Base-by-base conservation (phyloP, 2,888 invertebrate species). In the Gastracanthus pulcherrimus region DNA sequence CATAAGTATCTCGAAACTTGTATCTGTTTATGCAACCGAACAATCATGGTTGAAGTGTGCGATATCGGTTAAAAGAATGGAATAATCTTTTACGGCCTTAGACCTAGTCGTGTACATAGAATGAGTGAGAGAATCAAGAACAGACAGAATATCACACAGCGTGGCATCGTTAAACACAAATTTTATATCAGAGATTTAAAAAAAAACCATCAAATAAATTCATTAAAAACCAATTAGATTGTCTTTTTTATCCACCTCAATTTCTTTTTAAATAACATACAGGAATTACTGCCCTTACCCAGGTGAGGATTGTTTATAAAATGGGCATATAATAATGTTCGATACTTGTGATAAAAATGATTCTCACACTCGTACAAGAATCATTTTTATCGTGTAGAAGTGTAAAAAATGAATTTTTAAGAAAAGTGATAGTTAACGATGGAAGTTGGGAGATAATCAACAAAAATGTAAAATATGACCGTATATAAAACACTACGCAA, bases 141-240 rank as follows among this genome's bases (percentile, higher is more conserved):
- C 85, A 87, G 87, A 87, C 86, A 87, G 88, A 87, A 89, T 89
- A 88, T 88, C 89, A 89, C 88, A 89, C 87, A 88, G 89, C 87
- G 89, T 89, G 90, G 89, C 90, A 91, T 91, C 90, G 89, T 90
- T 90, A 88, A 89, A 91, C 88, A 88, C 87, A 91, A 91, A 90
- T 91, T 91, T 91, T 91, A 91, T 91, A 91, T 91, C 88, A 87
- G 90, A 91, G 89, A 91, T 88, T 90, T 90, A 89, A 88, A 89
- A 88, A 87, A 87, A 87, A 88, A 89, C 87, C 88, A 89, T 89
- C 88, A 89, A 90, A 90, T 89, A 90, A 90, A 89, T 87, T 88
- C 87, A 86, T 88, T 88, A 89, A 90, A 89, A 90, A 87, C 86
- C 87, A 87, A 87, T 16, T 16, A 31, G 3, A n/a, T 16, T 29